Conservation (phyloP, 1,140 invertebrate genomes). For the Rhyzopertha dominica region DNA sequence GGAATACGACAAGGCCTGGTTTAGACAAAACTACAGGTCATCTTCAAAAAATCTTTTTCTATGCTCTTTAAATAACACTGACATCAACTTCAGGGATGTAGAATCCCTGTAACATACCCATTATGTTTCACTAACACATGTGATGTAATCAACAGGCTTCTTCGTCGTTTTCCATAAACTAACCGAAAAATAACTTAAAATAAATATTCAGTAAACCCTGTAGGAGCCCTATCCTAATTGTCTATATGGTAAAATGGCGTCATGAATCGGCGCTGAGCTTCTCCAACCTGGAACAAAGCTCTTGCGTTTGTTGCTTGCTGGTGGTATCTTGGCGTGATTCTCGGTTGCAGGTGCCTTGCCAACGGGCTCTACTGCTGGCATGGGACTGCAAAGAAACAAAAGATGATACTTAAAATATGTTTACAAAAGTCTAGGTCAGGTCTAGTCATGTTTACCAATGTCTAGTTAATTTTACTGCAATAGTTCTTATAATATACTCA, state of each 20-base stretch:
- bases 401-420: conserved; percentile 12
- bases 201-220: conserved; percentile 19
- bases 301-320: conserved; percentile 40
- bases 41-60: too few relatives aligned
- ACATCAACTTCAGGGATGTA: too few relatives aligned
- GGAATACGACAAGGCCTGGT: too few relatives aligned
- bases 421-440: neutral
- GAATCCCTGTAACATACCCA: too few relatives aligned
- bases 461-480: neutral
- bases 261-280: conserved; percentile 49
- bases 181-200: too few relatives aligned
- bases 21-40: too few relatives aligned
- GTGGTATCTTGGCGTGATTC: conserved; percentile 8
- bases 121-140: too few relatives aligned
- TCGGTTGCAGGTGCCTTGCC: conserved; percentile 60
- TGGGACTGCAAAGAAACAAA: conserved; percentile 59
- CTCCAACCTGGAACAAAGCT: conserved; percentile 50
- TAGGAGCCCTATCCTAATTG: conserved; percentile 6
- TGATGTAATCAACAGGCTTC: too few relatives aligned
- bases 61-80: too few relatives aligned
- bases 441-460: neutral
- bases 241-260: conserved; percentile 41
- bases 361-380: conserved; percentile 66
- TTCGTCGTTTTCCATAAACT: too few relatives aligned
- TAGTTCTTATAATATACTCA: conserved; percentile 1